Base-by-base conservation (phyloP, 2,113 vertebrate species). In the Carassius auratus region DNA sequence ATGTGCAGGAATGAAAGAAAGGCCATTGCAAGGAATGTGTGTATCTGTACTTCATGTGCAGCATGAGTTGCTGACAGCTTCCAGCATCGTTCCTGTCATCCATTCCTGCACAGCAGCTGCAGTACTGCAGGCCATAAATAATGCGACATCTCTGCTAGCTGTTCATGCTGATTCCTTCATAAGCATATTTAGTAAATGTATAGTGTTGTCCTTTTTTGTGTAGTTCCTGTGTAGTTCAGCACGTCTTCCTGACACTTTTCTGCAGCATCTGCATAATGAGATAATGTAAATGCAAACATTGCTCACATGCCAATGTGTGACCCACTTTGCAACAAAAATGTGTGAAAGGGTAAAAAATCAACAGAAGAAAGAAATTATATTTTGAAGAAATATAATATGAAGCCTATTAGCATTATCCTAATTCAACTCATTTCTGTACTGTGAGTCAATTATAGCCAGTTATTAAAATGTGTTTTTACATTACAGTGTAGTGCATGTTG, bases 11-110 rank as follows among this genome's bases (percentile, higher is more conserved):
- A 84, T 78, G 17, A 45, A 6, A 52, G 85, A 78, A 78, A 36
- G 5, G 75, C 85, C 57, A 91, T 84, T 86, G 86, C 90, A 87
- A 89, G 84, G 90, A 92, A 91, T 90, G 92, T 90, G 89, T 93
- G 90, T 78, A 84, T 76, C 69, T 66, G 78, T 76, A 55, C 19
- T n/a, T 75, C 30, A 2, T 9, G 64, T 66, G 19, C 48, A 75
- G 26, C 55, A 0, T 45, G 83, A 80, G 0, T 17, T 21, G 57
- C 62, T 48, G 26, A 42, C 0, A 9, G 8, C 76, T 36, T 57
- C 61, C 88, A 42, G 0, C 1, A 66, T 42, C 42, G 64, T 33
- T 88, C 81, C 81, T 83, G 87, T 90, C 87, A 52, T 84, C 85
- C 85, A 78, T 55, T 89, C 19, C 30, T 81, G 75, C 79, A 77